Conservation (phyloP, 37 sponge, comb jelly and placozoan genomes). For the Halichondria panicea region DNA sequence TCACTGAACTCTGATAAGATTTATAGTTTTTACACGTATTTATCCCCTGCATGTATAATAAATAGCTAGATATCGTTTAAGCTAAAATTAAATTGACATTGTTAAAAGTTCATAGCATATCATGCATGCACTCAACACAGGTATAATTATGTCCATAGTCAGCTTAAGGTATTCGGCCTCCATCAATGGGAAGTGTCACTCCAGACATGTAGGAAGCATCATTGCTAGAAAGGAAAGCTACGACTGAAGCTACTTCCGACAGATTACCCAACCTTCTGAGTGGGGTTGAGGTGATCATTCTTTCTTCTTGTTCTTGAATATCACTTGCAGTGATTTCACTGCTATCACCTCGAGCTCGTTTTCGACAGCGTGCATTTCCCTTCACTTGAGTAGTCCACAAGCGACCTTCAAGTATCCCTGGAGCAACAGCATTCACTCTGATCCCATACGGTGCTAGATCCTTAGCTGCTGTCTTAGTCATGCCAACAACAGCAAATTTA, state of each 20-base stretch:
- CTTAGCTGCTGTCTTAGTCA: slow-evolving; percentile 82
- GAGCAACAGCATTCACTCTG: slow-evolving; percentile 80
- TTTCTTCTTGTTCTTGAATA: slow-evolving; percentile 28
- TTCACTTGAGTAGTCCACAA: slow-evolving; percentile 78
- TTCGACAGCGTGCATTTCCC: slow-evolving; percentile 59
- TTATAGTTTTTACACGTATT: too few species aligned
- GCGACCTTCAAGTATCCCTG: slow-evolving; percentile 76
- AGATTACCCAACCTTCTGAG: slow-evolving; percentile 62
- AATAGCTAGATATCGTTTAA: not conserved
- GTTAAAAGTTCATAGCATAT: too few species aligned
- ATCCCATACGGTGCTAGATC: slow-evolving; percentile 76
- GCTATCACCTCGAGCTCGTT: slow-evolving; percentile 10
- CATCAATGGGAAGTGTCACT: slow-evolving; percentile 65
- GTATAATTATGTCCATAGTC: too few species aligned
- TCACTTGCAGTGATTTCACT: slow-evolving; percentile 41
- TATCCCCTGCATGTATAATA: too few species aligned
- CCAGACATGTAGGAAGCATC: slow-evolving; percentile 85
- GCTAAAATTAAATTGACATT: too few species aligned
- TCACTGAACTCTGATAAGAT: too few species aligned
- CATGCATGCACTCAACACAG: too few species aligned
- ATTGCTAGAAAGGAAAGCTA: slow-evolving; percentile 74
- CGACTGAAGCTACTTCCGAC: slow-evolving; percentile 74
- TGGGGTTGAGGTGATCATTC: slow-evolving; percentile 65
- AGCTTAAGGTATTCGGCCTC: slow-evolving; percentile 61
- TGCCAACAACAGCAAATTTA: slow-evolving; percentile 82